Conservation (phyloP, 1,140 invertebrate genomes). For the Papilio polyxenes region DNA sequence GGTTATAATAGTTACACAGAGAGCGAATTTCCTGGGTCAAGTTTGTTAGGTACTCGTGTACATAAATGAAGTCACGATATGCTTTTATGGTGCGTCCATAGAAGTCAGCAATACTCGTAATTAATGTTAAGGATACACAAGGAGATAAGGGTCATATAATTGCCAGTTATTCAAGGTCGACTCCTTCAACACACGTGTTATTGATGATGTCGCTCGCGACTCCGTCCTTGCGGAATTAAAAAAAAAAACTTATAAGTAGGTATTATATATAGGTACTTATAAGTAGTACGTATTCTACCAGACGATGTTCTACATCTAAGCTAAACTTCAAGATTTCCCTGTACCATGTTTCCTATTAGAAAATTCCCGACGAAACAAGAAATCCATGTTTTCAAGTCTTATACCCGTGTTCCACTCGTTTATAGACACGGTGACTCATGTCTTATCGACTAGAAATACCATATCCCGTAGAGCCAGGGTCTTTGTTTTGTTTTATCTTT, state of each 20-base stretch:
- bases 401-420: not conserved
- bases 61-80: not conserved
- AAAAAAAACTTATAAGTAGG: no score
- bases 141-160: not conserved
- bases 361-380: not conserved
- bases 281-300: no score
- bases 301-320: no score
- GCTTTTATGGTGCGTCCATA: slow-evolving; percentile 8
- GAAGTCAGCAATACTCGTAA: not conserved
- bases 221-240: no score
- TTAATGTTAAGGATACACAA: not conserved
- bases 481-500: slow-evolving; percentile 33
- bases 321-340: not conserved
- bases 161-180: slow-evolving; percentile 6
- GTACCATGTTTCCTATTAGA: not conserved
- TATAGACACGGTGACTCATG: not conserved
- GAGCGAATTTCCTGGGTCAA: not conserved
- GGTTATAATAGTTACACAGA: not conserved
- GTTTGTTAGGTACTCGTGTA: not conserved
- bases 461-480: slow-evolving; percentile 1
- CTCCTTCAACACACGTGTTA: not conserved
- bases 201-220: no score
- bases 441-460: not conserved
- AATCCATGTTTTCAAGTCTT: not conserved
- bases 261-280: no score